These are phyloP conservation scores for Charaxes varanes DNA, from an alignment of 1,140 invertebrate genomes.

Conservation along the genomic window DNA sequence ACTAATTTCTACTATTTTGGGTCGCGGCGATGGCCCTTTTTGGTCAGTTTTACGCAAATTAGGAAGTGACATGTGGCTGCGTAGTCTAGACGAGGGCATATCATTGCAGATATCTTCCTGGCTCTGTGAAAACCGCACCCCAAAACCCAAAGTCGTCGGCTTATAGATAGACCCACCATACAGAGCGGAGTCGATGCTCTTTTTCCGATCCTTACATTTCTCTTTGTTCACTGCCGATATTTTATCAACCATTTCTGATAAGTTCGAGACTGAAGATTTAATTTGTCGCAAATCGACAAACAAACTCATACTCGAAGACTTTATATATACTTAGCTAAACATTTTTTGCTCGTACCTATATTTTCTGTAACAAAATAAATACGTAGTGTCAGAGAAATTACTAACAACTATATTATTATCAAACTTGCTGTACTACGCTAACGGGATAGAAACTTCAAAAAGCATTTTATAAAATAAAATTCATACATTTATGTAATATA, in stretches of 20 bases:
- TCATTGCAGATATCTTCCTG: slow-evolving; percentile 59
- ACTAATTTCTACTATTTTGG: slow-evolving; percentile 59
- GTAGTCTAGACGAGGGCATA: slow-evolving; percentile 58
- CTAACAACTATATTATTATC: too few species aligned
- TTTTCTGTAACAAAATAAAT: slow-evolving; percentile 22
- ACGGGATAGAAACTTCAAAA: too few species aligned
- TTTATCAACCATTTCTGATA: slow-evolving; percentile 67
- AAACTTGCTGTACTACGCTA: too few species aligned
- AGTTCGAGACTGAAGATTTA: slow-evolving; percentile 60
- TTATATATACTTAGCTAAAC: slow-evolving; percentile 3
- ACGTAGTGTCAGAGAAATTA: too few species aligned
- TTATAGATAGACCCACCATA: slow-evolving; percentile 52
- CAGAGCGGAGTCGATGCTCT: slow-evolving; percentile 30
- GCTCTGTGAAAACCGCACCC: slow-evolving; percentile 60
- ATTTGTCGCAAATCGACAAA: slow-evolving; percentile 66
- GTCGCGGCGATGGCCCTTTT: slow-evolving; percentile 28
- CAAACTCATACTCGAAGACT: slow-evolving; percentile 49
- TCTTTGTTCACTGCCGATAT: slow-evolving; percentile 55
- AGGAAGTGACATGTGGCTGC: slow-evolving; percentile 62
- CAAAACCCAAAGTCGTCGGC: slow-evolving; percentile 55
- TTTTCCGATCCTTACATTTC: slow-evolving; percentile 34
- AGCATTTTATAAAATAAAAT: too few species aligned
- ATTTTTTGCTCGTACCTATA: slow-evolving; percentile 3
- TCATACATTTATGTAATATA: too few species aligned
- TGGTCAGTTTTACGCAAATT: slow-evolving; percentile 59